Evolutionary conservation across 2,888 invertebrate genomes (phyloP).

Genomic region (Bhutanitis thaidina): DNA sequence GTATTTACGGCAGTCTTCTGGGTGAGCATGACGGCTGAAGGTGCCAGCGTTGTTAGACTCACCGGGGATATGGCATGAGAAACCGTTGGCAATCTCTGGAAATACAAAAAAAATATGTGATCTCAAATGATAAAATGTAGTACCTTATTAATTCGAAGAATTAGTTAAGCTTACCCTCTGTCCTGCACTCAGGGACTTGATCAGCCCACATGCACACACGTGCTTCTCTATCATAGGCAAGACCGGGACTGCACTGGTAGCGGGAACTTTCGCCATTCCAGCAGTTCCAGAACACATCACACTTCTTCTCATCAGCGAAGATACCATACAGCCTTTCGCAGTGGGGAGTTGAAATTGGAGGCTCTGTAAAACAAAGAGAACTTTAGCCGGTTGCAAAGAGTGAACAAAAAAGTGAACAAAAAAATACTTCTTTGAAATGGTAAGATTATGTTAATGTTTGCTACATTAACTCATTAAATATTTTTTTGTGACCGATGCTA

Average conservation of each 20-base stretch:
- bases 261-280: constrained; percentile 97
- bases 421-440: too few relatives aligned
- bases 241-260: constrained; percentile 96
- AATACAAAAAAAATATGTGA: constrained; percentile 39
- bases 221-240: constrained; percentile 95
- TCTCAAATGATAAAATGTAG: too few relatives aligned
- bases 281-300: constrained; percentile 97
- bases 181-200: constrained; percentile 94
- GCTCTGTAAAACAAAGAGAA: constrained; percentile 77
- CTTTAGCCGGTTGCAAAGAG: too few relatives aligned
- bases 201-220: constrained; percentile 98
- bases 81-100: constrained; percentile 94
- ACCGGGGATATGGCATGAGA: constrained; percentile 90
- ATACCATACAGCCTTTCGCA: constrained; percentile 94
- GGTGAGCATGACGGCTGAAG: constrained; percentile 97
- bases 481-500: neutral
- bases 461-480: constrained; percentile 3
- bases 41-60: constrained; percentile 91
- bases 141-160: too few relatives aligned
- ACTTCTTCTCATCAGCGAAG: constrained; percentile 92
- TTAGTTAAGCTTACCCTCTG: constrained; percentile 85
- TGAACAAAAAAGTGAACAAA: neutral
- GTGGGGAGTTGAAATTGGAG: constrained; percentile 90
- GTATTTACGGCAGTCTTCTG: constrained; percentile 96
- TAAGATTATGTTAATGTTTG: constrained; percentile 1